phyloP scores from a whole-genome alignment of 92 coral and sea anemone genomes.

The Zoanthus solanderi region DNA sequence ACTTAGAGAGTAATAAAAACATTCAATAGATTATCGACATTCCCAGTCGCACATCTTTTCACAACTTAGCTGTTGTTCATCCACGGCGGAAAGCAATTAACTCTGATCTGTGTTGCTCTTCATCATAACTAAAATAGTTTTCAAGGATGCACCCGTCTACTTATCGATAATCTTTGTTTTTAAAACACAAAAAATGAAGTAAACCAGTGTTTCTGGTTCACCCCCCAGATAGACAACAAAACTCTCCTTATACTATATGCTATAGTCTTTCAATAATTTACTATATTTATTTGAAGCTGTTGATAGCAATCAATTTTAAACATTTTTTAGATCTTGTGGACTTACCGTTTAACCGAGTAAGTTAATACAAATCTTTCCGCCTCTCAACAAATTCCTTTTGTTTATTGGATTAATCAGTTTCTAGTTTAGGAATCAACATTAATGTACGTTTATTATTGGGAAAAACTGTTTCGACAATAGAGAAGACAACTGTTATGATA shows the following conservation, averaged over 20 bases:
- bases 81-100: background rate
- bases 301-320: no score
- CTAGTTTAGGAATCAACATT: no score
- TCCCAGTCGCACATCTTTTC: background rate
- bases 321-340: no score
- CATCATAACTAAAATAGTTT: background rate
- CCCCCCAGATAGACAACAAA: background rate
- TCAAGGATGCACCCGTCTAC: background rate
- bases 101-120: background rate
- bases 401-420: no score
- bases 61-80: background rate
- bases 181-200: background rate
- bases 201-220: background rate
- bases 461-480: no score
- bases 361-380: no score
- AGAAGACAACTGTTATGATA: no score
- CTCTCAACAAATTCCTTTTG: no score
- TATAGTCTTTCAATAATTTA: no score
- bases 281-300: background rate
- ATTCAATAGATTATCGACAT: constrained; percentile 15
- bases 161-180: constrained; percentile 8
- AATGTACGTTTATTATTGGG: no score
- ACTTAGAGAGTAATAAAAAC: background rate
- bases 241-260: background rate
- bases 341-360: no score